phyloP scores from a whole-genome alignment of 2,888 invertebrate genomes.

The Harpalus rufipes region DNA sequence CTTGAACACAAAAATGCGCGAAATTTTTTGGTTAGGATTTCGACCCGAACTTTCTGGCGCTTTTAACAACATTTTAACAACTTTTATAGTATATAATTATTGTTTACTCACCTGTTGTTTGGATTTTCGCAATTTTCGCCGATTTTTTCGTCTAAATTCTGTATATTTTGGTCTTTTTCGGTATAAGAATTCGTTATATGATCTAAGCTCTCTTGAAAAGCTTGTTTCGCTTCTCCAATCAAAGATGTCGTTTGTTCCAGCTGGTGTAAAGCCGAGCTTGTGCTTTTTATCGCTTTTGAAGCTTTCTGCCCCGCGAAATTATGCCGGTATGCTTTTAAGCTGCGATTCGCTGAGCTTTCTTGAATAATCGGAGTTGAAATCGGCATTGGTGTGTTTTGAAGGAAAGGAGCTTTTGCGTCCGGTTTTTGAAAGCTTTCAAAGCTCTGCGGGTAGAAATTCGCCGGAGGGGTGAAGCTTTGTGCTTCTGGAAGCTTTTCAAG shows the following conservation, averaged over 20 bases:
- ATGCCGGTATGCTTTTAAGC: conserved; percentile 69
- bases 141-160: conserved; percentile 70
- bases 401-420: conserved; percentile 15
- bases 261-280: conserved; percentile 73
- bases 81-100: not conserved
- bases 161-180: conserved; percentile 70
- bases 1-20: not conserved
- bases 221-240: conserved; percentile 74
- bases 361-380: conserved; percentile 19
- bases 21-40: not conserved
- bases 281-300: conserved; percentile 35
- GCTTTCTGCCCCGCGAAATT: conserved; percentile 68
- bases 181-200: conserved; percentile 75
- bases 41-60: not conserved
- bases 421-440: conserved; percentile 27
- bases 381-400: conserved; percentile 17
- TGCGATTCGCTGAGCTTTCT: conserved; percentile 59
- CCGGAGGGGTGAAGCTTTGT: conserved; percentile 2
- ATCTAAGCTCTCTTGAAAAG: conserved; percentile 76
- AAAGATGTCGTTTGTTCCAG: conserved; percentile 75
- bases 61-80: not conserved
- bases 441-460: conserved; percentile 30
- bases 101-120: not conserved
- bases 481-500: not conserved
- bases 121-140: conserved; percentile 59